These are phyloP conservation scores for Odontamblyopus lacepedii DNA, from an alignment of 2,797 vertebrate genomes.

Conservation along the genomic window DNA sequence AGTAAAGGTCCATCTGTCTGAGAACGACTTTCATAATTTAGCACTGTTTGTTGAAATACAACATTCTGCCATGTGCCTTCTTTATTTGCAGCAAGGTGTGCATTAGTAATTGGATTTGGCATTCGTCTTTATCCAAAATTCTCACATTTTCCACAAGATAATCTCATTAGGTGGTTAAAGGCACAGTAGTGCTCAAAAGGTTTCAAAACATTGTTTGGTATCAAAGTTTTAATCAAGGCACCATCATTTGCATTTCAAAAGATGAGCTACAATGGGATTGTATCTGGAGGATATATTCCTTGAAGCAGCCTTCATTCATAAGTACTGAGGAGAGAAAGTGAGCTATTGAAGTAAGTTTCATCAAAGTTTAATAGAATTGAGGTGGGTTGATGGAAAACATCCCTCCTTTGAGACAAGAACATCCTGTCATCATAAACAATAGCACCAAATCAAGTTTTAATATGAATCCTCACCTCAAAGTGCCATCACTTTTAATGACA, in stretches of 20 bases:
- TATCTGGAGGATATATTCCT: constrained; percentile 41
- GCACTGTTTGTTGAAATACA: constrained; percentile 29
- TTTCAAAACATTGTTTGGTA: constrained; percentile 12
- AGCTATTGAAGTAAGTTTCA: constrained; percentile 37
- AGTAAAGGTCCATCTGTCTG: constrained; percentile 63
- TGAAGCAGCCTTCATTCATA: constrained; percentile 26
- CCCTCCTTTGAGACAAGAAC: constrained; percentile 43
- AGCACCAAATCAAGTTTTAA: constrained; percentile 53
- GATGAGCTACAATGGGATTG: constrained; percentile 25
- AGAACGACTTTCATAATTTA: constrained; percentile 41
- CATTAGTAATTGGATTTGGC: background rate
- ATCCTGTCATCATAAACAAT: constrained; percentile 53
- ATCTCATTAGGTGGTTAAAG: constrained; percentile 7
- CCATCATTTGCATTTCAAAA: constrained; percentile 59
- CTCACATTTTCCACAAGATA: constrained; percentile 12
- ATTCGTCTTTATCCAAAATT: background rate
- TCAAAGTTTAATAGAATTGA: constrained; percentile 61
- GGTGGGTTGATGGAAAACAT: constrained; percentile 48
- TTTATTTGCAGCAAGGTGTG: constrained; percentile 9
- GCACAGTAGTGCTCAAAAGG: background rate
- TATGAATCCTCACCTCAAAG: constrained; percentile 51
- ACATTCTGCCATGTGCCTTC: constrained; percentile 25
- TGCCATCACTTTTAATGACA: constrained; percentile 61
- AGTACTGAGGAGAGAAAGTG: constrained; percentile 21
- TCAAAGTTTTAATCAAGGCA: constrained; percentile 22